Evolutionary conservation across 2,113 vertebrate species (phyloP).

Genomic region (Chelonoidis abingdonii): DNA sequence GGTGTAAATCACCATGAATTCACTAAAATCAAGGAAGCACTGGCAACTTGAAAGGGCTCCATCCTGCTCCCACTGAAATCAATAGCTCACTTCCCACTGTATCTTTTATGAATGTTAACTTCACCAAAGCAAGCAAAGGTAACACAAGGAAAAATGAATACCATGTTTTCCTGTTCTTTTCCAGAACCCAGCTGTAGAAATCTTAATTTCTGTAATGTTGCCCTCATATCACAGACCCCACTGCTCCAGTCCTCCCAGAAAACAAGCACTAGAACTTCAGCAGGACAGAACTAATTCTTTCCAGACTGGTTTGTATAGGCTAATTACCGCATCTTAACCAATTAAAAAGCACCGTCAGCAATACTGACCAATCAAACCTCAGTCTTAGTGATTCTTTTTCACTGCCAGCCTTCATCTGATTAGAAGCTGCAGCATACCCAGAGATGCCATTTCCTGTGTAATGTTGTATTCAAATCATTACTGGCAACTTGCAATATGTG

Average conservation of each 20-base stretch:
- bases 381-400: neutral
- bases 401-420: neutral
- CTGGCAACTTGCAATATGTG: slow-evolving; percentile 21
- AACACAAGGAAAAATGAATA: slow-evolving; percentile 19
- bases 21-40: neutral
- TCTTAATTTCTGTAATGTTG: slow-evolving; percentile 5
- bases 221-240: neutral
- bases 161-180: slow-evolving; percentile 24
- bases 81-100: neutral
- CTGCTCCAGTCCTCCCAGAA: neutral
- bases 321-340: neutral
- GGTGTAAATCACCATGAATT: neutral
- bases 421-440: slow-evolving; percentile 5
- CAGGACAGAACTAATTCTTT: neutral
- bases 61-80: neutral
- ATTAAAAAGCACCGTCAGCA: neutral
- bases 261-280: neutral
- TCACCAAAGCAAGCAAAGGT: neutral
- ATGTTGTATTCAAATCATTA: neutral
- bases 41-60: neutral
- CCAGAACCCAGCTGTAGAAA: slow-evolving; percentile 51
- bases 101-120: neutral
- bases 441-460: slow-evolving; percentile 14
- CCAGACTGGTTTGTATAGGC: neutral
- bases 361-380: neutral